Conservation (phyloP, 2,888 invertebrate genomes). For the Amorpha juglandis region DNA sequence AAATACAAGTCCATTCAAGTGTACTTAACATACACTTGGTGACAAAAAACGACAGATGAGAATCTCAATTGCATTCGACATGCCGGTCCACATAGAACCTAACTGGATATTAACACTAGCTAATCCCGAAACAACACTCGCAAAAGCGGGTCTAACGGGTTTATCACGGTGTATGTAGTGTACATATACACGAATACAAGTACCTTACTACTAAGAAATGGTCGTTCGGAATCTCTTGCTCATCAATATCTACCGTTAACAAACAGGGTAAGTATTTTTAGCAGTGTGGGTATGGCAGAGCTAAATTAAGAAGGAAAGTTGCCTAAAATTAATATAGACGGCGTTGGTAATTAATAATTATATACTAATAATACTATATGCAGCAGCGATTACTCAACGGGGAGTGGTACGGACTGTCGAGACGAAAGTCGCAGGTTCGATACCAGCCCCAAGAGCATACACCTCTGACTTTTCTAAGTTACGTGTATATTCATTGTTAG, state of each 20-base stretch:
- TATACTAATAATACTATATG: too few relatives aligned
- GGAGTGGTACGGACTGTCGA: too few relatives aligned
- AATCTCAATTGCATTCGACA: background rate
- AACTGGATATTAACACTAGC: conserved; percentile 12
- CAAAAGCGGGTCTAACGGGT: conserved; percentile 25
- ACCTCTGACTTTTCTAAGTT: too few relatives aligned
- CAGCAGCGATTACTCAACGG: too few relatives aligned
- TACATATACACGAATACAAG: background rate
- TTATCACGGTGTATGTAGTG: conserved; percentile 1
- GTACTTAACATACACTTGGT: too few relatives aligned
- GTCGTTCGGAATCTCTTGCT: background rate
- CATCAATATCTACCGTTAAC: background rate
- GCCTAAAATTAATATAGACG: too few relatives aligned
- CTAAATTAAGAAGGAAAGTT: background rate
- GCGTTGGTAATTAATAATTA: too few relatives aligned
- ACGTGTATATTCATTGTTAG: too few relatives aligned
- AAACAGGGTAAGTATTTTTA: background rate
- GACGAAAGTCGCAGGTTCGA: too few relatives aligned
- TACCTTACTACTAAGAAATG: background rate
- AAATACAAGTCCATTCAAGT: too few relatives aligned
- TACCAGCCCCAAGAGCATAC: too few relatives aligned
- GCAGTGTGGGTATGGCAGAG: background rate
- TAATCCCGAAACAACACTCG: conserved; percentile 18
- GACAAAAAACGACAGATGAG: background rate
- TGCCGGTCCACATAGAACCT: background rate